Conservation (phyloP, 1,140 invertebrate species). For the Drosophila melanogaster region Release_6_plus_ISO1_MT NT_037436.4:8718001-8718500, state of each 20-base stretch:
- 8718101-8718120: conserved; percentile 42
- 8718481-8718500: too few relatives aligned
- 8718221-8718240: conserved; percentile 55
- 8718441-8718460: too few relatives aligned
- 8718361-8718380: conserved; percentile 25
- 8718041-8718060: conserved; percentile 55
- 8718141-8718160: conserved; percentile 74
- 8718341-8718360: conserved; percentile 46
- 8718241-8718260: conserved; percentile 33
- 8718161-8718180: background rate
- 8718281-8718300: conserved; percentile 77
- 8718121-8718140: conserved; percentile 70
- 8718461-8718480: too few relatives aligned
- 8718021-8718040: conserved; percentile 71
- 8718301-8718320: conserved; percentile 69
- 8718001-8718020: conserved; percentile 66
- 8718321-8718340: conserved; percentile 29
- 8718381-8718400: background rate
- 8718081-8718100: conserved; percentile 81
- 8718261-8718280: conserved; percentile 80
- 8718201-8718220: conserved; percentile 24
- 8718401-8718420: background rate
- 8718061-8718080: conserved; percentile 75
- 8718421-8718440: background rate
- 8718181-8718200: conserved; percentile 43